A percentile compares a stretch with the other conserved stretches of the same genome.
Evolutionary conservation across 2,888 invertebrate species (phyloP).

Genomic region (Polydrusus cervinus): DNA sequence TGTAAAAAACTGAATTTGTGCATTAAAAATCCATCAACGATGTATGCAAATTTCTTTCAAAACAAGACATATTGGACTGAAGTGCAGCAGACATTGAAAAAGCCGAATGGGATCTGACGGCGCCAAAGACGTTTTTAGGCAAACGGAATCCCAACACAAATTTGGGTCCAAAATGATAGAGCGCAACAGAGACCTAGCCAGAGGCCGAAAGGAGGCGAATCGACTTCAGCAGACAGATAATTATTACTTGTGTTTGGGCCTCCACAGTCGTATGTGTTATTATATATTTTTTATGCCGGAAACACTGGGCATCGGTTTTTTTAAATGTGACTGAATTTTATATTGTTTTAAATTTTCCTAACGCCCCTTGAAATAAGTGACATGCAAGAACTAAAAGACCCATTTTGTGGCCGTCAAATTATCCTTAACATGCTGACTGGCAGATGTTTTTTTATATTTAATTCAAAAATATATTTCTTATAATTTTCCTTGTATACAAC

Average conservation of each 20-base stretch:
- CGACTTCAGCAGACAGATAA: conserved; percentile 67
- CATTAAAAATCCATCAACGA: conserved; percentile 15
- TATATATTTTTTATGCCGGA: conserved; percentile 72
- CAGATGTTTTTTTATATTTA: conserved; percentile 22
- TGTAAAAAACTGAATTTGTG: background rate
- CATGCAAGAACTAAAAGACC: conserved; percentile 39
- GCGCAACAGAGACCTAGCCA: conserved; percentile 61
- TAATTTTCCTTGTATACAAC: background rate
- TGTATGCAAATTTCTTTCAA: conserved; percentile 17
- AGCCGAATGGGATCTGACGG: conserved; percentile 54
- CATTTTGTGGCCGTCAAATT: conserved; percentile 18
- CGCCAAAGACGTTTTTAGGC: conserved; percentile 56
- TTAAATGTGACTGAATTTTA: conserved; percentile 63
- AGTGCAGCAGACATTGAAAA: conserved; percentile 34
- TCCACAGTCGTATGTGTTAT: conserved; percentile 68
- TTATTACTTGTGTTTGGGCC: conserved; percentile 67
- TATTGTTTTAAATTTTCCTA: conserved; percentile 59
- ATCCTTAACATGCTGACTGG: conserved; percentile 15
- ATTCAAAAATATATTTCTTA: background rate
- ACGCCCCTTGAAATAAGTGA: conserved; percentile 43
- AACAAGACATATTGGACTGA: conserved; percentile 6
- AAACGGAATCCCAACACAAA: conserved; percentile 59
- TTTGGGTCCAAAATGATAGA: conserved; percentile 69
- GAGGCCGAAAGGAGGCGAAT: conserved; percentile 63
- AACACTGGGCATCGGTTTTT: conserved; percentile 65